Base-by-base conservation (phyloP, 2,797 vertebrate species). In the Graptemys geographica region DNA sequence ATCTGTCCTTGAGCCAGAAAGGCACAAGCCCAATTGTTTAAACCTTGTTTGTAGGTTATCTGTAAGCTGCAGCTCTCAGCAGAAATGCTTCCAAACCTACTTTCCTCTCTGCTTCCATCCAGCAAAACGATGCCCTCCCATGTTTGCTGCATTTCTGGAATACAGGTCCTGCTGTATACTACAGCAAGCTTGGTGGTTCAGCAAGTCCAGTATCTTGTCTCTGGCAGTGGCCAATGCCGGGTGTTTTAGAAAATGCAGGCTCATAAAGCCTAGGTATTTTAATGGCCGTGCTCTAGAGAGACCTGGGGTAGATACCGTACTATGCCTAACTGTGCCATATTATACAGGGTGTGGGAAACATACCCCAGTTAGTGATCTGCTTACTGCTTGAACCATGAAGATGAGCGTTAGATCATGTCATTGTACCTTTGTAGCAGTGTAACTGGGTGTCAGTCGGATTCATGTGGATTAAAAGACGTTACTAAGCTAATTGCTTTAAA, bases 81-180 rank as follows among this genome's bases (percentile, higher is more conserved):
- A 72, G 93, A 96, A 90, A 89, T 47, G 55, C 93, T 96, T 90
- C 90, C 96, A 78, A 49, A 49, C 27, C 96, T 96, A 87, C 69
- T 72, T 72, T 72, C 37, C n/a, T 95, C 94, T 93, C 87, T 83
- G 87, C 94, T 97, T 97, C 90, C 95, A 96, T 92, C 93, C 96
- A 97, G 96, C 96, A 96, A 97, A 97, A 96, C 94, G 93, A 96
- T 96, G 96, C 96, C 94, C 96, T 97, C 96, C 96, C 12, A 95
- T 97, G 96, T 96, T 91, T 96, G 95, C 93, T 93, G 86, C 0
- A 0, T 82, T 79, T 93, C 92, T 96, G 96, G 92, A 97, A 90
- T 86, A 84, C 78, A 78, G 81, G 47, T 49, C 80, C 96, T 0
- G 0, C 72, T 91, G 53, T 1, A 3, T 1, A 3, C 47, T 83